Conservation (phyloP, 2,113 vertebrate genomes). For the Diphyllodes magnificus region DNA sequence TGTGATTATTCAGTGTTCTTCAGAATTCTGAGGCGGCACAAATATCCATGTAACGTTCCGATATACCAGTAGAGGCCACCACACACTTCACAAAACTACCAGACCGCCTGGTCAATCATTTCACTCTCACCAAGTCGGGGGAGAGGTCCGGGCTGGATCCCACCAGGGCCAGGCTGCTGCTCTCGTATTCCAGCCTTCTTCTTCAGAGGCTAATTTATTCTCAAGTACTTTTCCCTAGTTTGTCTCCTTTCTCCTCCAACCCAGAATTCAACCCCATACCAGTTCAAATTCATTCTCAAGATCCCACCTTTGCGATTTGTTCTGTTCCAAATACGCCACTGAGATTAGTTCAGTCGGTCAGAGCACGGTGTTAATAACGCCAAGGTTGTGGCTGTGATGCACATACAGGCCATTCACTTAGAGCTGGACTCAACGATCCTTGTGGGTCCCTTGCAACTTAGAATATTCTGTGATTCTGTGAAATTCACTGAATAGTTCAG, state of each 20-base stretch:
- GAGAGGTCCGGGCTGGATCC: rapidly evolving
- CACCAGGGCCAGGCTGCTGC: not conserved
- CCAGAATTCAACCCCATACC: not conserved
- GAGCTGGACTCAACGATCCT: not conserved
- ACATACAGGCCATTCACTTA: not conserved
- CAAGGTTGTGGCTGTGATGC: not conserved
- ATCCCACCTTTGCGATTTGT: not conserved
- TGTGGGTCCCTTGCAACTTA: too few species aligned
- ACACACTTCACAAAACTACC: conserved; percentile 59
- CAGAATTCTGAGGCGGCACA: not conserved
- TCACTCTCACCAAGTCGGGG: rapidly evolving
- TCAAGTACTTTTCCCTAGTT: not conserved
- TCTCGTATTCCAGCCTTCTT: not conserved
- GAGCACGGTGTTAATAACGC: too few species aligned
- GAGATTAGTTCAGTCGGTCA: not conserved
- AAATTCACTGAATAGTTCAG: not conserved
- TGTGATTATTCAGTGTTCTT: not conserved
- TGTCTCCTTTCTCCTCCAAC: not conserved
- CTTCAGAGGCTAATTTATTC: not conserved
- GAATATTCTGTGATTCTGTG: not conserved
- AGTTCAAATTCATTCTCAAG: not conserved
- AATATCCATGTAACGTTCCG: not conserved
- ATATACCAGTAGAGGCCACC: conserved; percentile 68
- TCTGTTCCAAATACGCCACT: not conserved
- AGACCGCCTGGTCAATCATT: not conserved